Percentiles rank a stretch among this genome's conserved stretches.
These are phyloP conservation scores for Microplitis manilae DNA, from an alignment of 2,888 invertebrate genomes.

Conservation along the genomic window DNA sequence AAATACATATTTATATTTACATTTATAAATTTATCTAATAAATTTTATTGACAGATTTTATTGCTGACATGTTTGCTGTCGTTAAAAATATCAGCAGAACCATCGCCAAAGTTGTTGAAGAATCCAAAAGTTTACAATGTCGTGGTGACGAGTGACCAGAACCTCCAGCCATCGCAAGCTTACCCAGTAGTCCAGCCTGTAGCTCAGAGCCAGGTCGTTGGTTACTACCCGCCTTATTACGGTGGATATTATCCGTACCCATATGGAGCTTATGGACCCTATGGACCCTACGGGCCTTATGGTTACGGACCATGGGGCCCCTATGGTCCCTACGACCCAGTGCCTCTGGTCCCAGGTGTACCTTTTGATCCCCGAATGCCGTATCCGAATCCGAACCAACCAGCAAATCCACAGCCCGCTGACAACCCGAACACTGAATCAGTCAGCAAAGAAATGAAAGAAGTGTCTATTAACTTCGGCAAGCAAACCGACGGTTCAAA, in stretches of 20 bases:
- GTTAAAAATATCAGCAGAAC: constrained; percentile 62
- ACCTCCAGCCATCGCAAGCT: constrained; percentile 82
- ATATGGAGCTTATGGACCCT: background rate
- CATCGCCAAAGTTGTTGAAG: constrained; percentile 73
- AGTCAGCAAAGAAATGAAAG: constrained; percentile 20
- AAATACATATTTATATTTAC: too few species aligned
- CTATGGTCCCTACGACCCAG: background rate
- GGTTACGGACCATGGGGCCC: background rate
- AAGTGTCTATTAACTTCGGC: constrained; percentile 22
- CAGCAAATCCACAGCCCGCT: constrained; percentile 25
- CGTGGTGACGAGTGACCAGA: constrained; percentile 84
- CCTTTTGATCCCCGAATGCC: background rate
- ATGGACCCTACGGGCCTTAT: background rate
- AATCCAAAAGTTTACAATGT: constrained; percentile 87
- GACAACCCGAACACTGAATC: background rate
- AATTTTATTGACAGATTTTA: constrained; percentile 43
- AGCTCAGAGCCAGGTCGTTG: constrained; percentile 77
- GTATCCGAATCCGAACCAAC: background rate
- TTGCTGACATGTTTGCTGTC: constrained; percentile 28
- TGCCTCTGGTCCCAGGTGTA: constrained; percentile 8
- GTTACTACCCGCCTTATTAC: constrained; percentile 67
- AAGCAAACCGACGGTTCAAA: constrained; percentile 29
- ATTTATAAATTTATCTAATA: background rate
- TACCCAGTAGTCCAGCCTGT: constrained; percentile 83
- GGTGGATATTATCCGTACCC: constrained; percentile 49